These are phyloP conservation scores for Pseudachorutes palmiensis DNA, from an alignment of 1,140 invertebrate genomes.

Conservation along the genomic window DNA sequence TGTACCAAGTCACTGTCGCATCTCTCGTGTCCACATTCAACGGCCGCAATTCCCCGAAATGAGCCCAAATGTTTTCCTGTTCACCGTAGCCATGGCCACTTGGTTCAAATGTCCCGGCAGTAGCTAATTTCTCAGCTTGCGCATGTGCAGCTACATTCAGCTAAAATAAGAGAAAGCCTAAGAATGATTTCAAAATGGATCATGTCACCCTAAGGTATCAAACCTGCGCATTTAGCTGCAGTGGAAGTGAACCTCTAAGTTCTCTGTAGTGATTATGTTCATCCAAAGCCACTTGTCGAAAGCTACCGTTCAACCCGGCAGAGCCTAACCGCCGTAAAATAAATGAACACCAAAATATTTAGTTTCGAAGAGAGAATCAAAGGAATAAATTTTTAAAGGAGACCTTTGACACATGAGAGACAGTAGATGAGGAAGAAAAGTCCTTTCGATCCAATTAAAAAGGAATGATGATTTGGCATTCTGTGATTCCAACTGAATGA, in stretches of 20 bases:
- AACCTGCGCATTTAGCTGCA: not conserved
- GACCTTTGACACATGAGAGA: no score
- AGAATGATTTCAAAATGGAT: no score
- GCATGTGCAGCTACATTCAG: not conserved
- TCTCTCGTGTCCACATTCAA: not conserved
- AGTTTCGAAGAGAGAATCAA: no score
- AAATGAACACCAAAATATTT: no score
- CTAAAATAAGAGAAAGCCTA: not conserved
- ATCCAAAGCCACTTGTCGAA: not conserved
- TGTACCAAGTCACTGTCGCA: not conserved
- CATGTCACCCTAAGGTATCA: not conserved
- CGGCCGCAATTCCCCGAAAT: slow-evolving; percentile 2
- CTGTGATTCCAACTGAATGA: no score
- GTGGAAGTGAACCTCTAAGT: not conserved
- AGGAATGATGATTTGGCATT: no score
- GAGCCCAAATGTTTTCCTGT: not conserved
- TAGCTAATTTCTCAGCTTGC: not conserved
- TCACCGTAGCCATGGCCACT: not conserved
- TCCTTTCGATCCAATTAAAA: no score
- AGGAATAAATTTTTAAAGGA: no score
- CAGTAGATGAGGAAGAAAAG: no score
- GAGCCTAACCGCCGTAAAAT: no score
- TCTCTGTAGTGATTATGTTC: not conserved
- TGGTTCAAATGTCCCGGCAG: not conserved
- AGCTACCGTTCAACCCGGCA: not conserved